Conservation (phyloP, 64 coral and sea anemone genomes). For the Orbicella faveolata region DNA sequence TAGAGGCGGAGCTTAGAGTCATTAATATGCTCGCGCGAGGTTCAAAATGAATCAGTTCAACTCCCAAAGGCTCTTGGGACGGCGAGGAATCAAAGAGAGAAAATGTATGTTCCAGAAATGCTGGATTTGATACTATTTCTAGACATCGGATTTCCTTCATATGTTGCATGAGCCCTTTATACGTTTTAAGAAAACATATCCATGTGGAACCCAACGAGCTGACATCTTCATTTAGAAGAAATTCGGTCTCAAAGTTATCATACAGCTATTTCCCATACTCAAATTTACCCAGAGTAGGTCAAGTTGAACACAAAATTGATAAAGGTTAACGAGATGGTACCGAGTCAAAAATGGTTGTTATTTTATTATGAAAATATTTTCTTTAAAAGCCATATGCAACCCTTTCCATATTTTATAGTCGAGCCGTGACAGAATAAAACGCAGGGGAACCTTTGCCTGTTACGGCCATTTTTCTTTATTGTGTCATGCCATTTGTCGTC, state of each 20-base stretch:
- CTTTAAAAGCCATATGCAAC: neutral
- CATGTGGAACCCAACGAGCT: conserved; percentile 1
- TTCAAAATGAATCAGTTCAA: neutral
- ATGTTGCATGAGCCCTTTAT: conserved; percentile 16
- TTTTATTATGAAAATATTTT: neutral
- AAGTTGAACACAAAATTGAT: conserved; percentile 26
- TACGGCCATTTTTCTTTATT: no score
- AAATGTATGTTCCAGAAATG: conserved; percentile 20
- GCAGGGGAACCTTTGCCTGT: no score
- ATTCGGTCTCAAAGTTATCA: conserved; percentile 5
- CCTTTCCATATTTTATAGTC: no score
- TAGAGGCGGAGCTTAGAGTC: neutral
- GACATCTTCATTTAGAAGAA: neutral
- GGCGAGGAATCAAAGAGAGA: neutral
- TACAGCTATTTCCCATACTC: conserved; percentile 12
- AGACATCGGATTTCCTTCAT: conserved; percentile 5
- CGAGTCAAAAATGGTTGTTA: conserved; percentile 3
- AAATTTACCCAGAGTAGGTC: conserved; percentile 7
- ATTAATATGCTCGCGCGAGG: neutral
- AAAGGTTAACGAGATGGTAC: conserved; percentile 7
- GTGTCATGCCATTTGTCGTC: no score
- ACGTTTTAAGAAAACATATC: conserved; percentile 14
- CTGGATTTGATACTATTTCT: conserved; percentile 5
- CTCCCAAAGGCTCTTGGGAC: neutral
- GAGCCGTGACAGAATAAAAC: no score